Percentiles rank a stretch among this genome's conserved stretches.
Evolutionary conservation across 2,888 invertebrate genomes (phyloP).

Genomic region (Trypoxylon attenuatum): DNA sequence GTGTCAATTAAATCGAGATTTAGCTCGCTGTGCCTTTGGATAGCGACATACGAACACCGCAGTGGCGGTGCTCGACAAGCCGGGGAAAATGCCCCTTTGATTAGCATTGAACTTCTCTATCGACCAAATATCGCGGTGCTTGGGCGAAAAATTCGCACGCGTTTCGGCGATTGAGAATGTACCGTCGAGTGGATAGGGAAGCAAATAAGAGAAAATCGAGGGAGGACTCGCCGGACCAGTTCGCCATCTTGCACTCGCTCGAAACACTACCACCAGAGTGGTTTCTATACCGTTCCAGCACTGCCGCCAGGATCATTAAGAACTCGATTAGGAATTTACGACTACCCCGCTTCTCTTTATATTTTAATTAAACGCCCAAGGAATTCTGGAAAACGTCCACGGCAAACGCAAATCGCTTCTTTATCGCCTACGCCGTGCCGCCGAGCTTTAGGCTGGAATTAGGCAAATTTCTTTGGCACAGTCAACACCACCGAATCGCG

Average conservation of each 20-base stretch:
- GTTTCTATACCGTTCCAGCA: slow-evolving; percentile 9
- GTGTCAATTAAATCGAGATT: slow-evolving; percentile 46
- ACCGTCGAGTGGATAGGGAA: slow-evolving; percentile 31
- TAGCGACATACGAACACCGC: too few relatives aligned
- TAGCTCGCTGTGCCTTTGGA: not conserved
- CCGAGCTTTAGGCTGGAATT: not conserved
- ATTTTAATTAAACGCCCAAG: slow-evolving; percentile 14
- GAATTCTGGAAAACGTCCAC: not conserved
- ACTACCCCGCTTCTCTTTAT: not conserved
- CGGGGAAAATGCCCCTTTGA: not conserved
- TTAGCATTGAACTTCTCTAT: not conserved
- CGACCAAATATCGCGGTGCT: not conserved
- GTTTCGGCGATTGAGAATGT: slow-evolving; percentile 24
- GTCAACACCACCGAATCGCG: slow-evolving; percentile 3
- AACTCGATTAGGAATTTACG: slow-evolving; percentile 5
- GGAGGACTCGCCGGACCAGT: slow-evolving; percentile 57
- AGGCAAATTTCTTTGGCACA: not conserved
- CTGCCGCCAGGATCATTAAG: slow-evolving; percentile 13
- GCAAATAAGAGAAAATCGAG: slow-evolving; percentile 43
- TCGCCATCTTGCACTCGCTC: slow-evolving; percentile 58
- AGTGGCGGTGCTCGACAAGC: not conserved
- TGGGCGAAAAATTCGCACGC: not conserved
- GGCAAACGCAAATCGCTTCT: not conserved
- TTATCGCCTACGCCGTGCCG: not conserved
- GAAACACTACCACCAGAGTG: slow-evolving; percentile 14